These are phyloP conservation scores for Druon quercuslanigerum DNA, from an alignment of 1,140 invertebrate genomes.

Conservation along the genomic window DNA sequence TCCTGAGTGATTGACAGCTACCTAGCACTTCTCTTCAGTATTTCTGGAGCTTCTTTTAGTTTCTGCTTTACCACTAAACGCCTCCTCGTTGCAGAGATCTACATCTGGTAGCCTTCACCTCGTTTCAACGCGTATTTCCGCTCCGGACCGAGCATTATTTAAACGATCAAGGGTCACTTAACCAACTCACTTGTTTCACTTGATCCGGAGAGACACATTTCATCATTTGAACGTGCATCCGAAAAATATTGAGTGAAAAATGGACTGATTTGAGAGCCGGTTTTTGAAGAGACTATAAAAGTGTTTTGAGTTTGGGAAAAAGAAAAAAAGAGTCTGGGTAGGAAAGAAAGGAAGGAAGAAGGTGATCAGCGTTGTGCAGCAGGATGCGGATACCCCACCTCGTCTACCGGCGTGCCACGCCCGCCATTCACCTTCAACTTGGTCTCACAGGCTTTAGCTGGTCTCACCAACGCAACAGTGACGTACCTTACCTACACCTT, in stretches of 20 bases:
- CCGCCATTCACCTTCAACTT: slow-evolving; percentile 69
- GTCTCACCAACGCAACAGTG: slow-evolving; percentile 9
- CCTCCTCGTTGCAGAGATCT: slow-evolving; percentile 42
- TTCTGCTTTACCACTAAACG: slow-evolving; percentile 35
- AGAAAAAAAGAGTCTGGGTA: slow-evolving; percentile 46
- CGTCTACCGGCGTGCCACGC: slow-evolving; percentile 62
- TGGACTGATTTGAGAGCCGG: too few species aligned
- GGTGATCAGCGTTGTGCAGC: slow-evolving; percentile 56
- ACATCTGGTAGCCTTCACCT: slow-evolving; percentile 70
- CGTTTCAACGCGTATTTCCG: slow-evolving; percentile 71
- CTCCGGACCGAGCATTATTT: slow-evolving; percentile 49
- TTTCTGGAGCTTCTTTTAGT: slow-evolving; percentile 49
- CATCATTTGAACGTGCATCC: not conserved
- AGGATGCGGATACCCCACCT: slow-evolving; percentile 52
- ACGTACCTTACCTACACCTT: slow-evolving; percentile 10
- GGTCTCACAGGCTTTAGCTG: slow-evolving; percentile 40
- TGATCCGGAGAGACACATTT: not conserved
- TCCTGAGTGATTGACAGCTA: not conserved
- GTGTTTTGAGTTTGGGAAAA: not conserved
- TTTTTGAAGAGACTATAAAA: too few species aligned
- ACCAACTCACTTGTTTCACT: not conserved
- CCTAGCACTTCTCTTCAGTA: slow-evolving; percentile 41
- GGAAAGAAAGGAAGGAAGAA: slow-evolving; percentile 61
- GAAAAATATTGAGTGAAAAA: not conserved
- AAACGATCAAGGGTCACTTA: slow-evolving; percentile 31